phyloP scores from a whole-genome alignment of 2,888 invertebrate genomes.

The Archips xylosteana region DNA sequence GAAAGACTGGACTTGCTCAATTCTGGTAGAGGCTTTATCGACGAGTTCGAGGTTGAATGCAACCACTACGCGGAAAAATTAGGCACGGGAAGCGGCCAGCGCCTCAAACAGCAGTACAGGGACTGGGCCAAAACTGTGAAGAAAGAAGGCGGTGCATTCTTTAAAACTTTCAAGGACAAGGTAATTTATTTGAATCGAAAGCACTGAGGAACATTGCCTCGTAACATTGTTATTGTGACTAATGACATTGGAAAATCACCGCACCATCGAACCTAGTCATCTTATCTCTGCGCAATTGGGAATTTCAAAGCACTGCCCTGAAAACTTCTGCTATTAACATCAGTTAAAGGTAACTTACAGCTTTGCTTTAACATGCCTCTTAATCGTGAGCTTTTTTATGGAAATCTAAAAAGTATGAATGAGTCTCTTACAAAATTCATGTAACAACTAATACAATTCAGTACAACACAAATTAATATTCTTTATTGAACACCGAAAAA shows the following conservation, averaged over 20 bases:
- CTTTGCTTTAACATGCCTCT: not conserved
- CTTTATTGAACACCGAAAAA: no score
- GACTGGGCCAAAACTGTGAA: conserved; percentile 93
- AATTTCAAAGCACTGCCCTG: no score
- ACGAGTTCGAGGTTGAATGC: conserved; percentile 97
- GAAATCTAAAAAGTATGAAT: no score
- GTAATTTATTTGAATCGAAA: conserved; percentile 70
- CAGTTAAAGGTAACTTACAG: not conserved
- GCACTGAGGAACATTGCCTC: not conserved
- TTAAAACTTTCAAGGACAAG: conserved; percentile 95
- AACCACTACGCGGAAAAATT: conserved; percentile 84
- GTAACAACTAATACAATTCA: not conserved
- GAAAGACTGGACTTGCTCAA: conserved; percentile 96
- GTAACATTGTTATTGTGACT: not conserved
- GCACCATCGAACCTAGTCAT: not conserved
- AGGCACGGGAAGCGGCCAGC: conserved; percentile 80
- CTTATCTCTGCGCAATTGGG: no score
- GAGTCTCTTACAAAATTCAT: not conserved
- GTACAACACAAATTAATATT: no score
- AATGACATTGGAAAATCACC: not conserved
- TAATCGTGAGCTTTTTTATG: not conserved
- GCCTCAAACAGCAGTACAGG: conserved; percentile 78
- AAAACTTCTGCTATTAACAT: no score
- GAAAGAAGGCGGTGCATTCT: conserved; percentile 93
- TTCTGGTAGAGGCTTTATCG: conserved; percentile 96